phyloP scores from a whole-genome alignment of 2,888 invertebrate genomes.

The Lasioglossum zephyrum region DNA sequence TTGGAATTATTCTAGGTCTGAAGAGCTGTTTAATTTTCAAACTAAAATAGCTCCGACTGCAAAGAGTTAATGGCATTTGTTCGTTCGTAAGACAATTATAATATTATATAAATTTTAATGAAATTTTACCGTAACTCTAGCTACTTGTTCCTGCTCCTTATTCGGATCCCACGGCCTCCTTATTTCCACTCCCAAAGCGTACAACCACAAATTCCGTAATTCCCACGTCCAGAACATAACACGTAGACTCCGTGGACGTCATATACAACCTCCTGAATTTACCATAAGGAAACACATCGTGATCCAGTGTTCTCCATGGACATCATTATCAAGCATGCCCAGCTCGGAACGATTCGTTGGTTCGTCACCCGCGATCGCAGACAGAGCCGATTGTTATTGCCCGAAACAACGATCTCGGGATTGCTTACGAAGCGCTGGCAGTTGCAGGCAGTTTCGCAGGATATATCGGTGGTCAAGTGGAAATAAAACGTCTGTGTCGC shows the following conservation, averaged over 20 bases:
- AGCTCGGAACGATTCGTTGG: neutral
- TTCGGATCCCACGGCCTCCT: neutral
- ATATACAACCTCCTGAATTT: neutral
- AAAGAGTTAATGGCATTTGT: too few relatives aligned
- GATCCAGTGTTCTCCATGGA: neutral
- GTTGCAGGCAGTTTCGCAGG: constrained; percentile 47
- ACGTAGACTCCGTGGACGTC: neutral
- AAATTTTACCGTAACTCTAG: neutral
- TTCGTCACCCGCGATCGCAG: neutral
- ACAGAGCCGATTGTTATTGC: constrained; percentile 35
- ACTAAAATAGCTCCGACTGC: too few relatives aligned
- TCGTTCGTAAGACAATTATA: too few relatives aligned
- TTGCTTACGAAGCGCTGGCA: constrained; percentile 42
- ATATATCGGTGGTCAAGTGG: constrained; percentile 54
- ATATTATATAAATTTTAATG: too few relatives aligned
- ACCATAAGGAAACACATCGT: neutral
- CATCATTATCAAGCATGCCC: neutral
- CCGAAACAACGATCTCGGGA: constrained; percentile 19
- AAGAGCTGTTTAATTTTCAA: too few relatives aligned
- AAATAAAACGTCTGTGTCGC: constrained; percentile 53
- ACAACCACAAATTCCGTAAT: neutral
- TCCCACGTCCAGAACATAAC: neutral
- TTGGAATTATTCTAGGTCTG: too few relatives aligned
- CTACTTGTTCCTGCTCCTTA: neutral
- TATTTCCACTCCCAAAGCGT: neutral